Evolutionary conservation across 1,140 invertebrate species (phyloP), one percentile per base, ranked within the genome.

Genomic region (Leptoteleia sp.): DNA sequence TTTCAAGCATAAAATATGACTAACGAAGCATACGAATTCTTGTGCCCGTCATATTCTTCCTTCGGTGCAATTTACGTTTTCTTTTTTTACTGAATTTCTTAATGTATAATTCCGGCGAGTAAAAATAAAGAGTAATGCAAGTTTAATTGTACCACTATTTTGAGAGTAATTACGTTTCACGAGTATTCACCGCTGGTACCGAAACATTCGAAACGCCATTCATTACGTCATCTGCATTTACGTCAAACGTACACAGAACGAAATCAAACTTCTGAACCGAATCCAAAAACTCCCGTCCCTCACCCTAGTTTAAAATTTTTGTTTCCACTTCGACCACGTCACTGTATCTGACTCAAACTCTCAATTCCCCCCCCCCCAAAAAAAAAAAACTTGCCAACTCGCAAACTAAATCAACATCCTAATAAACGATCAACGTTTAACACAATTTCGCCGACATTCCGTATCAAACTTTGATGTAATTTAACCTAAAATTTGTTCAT

Each of bases 401-500:
- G 42, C 37, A 70, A 77, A 77, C 75, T 77, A 77, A 71, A 77
- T 77, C 65, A 71, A 77, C 75, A 77, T 77, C 61, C 75, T 71
- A 67, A 78, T 78, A 72, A 77, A 72, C 67, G 76, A 78, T 78
- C 76, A 71, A 47, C 61, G 67, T 62, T 78, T 61, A 78, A 67
- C 62, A 42, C 59, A 54, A 67, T 72, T 72, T 62, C 45, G 15
- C 9, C 33, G 45, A 78, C 54, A 72, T 78, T 67, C 61, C 76
- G 61, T 19, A 54, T 38, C 61, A 54, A 78, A 72, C 54, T 78
- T 77, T 61, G 4, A 52, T 71, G 8, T 17, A 31, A 65, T 61
- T 48, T 70, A 76, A 71, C 75, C 65, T 61, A 77, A 77, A 77
- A 71, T 77, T 77, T 77, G 75, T 77, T 77, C 75, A 71, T 77